Percentiles rank a stretch among this genome's conserved stretches.
Conservation (phyloP, 2,888 invertebrate genomes). For the Andricus curvator region DNA sequence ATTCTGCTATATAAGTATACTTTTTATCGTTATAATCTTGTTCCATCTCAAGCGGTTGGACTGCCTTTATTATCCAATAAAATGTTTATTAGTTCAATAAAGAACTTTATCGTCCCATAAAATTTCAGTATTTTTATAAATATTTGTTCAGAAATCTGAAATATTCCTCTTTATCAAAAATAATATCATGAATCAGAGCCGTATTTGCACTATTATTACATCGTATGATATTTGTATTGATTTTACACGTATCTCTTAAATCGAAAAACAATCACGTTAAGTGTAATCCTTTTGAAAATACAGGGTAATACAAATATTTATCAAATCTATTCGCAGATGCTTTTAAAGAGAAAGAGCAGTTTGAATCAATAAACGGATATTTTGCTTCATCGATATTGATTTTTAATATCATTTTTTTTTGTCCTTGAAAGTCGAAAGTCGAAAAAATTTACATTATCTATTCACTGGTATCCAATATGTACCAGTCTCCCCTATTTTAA, state of each 20-base stretch:
- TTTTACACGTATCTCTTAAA: background rate
- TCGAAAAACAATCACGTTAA: slow-evolving; percentile 4
- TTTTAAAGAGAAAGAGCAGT: background rate
- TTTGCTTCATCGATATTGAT: too few relatives aligned
- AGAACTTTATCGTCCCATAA: slow-evolving; percentile 5
- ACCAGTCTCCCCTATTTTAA: too few relatives aligned
- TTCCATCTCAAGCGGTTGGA: background rate
- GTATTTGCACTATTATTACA: background rate
- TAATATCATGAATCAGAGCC: background rate
- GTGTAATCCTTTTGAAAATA: slow-evolving; percentile 1
- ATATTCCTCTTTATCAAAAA: background rate
- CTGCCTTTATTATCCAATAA: background rate
- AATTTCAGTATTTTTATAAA: background rate
- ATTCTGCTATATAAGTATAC: background rate
- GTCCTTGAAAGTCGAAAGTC: too few relatives aligned
- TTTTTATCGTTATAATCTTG: background rate
- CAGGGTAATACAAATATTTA: background rate
- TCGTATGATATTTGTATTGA: background rate
- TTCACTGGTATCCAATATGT: too few relatives aligned
- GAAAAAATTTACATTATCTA: too few relatives aligned
- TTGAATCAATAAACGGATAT: background rate
- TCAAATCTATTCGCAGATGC: slow-evolving; percentile 5
- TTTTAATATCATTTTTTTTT: too few relatives aligned
- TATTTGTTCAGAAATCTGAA: background rate
- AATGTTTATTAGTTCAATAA: background rate